These are phyloP conservation scores for Leucopsar rothschildi DNA, from an alignment of 2,113 vertebrate genomes.

Conservation along the genomic window DNA sequence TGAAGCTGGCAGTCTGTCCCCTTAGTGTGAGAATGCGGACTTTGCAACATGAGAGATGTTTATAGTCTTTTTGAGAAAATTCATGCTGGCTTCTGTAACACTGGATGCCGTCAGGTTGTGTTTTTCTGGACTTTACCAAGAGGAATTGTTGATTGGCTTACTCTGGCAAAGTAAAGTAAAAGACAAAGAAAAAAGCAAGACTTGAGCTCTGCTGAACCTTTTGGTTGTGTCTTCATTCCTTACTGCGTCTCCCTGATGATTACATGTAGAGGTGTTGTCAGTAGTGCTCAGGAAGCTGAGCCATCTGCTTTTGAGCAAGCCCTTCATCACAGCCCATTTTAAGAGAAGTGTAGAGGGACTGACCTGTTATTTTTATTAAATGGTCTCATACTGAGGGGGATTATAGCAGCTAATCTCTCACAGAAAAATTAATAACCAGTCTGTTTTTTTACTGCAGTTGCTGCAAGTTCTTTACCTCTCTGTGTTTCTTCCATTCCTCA, in stretches of 20 bases:
- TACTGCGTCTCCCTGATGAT: not conserved
- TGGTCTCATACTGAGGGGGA: not conserved
- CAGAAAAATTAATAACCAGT: not conserved
- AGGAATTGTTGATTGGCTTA: not conserved
- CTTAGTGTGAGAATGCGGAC: not conserved
- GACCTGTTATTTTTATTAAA: not conserved
- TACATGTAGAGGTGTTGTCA: not conserved
- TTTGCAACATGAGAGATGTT: not conserved
- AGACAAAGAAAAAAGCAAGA: not conserved
- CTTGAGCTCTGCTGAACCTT: not conserved
- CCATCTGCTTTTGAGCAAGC: not conserved
- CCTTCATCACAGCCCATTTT: not conserved
- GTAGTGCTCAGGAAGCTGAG: not conserved
- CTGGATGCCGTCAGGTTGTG: not conserved
- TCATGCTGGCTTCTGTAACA: not conserved
- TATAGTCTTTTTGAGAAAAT: not conserved
- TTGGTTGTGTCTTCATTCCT: not conserved
- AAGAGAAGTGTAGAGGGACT: not conserved
- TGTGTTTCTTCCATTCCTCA: not conserved
- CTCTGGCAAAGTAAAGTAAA: not conserved
- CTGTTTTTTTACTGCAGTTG: not conserved
- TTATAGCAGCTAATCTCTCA: not conserved
- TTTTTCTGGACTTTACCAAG: not conserved
- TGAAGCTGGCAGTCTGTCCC: not conserved
- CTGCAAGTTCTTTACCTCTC: not conserved